These are phyloP conservation scores for Rutpela maculata DNA, from an alignment of 2,888 invertebrate genomes.

Conservation along the genomic window DNA sequence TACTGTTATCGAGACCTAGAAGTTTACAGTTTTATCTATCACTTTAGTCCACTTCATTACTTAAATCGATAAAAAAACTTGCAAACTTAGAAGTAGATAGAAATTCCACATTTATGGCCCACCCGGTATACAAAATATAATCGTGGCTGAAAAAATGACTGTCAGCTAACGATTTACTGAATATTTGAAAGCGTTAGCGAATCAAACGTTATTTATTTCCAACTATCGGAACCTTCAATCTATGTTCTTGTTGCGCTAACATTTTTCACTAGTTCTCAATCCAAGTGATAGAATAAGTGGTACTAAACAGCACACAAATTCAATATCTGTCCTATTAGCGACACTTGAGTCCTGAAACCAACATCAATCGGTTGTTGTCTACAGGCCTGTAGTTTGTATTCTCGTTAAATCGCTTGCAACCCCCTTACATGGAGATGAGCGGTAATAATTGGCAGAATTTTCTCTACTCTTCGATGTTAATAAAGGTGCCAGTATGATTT, in stretches of 20 bases:
- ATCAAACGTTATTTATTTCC: conserved; percentile 1
- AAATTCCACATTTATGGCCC: too few species aligned
- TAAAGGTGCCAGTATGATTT: conserved; percentile 40
- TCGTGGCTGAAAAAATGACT: background rate
- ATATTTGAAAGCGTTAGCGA: background rate
- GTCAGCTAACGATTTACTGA: background rate
- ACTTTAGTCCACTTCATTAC: too few species aligned
- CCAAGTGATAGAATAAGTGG: conserved; percentile 62
- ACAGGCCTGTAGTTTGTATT: conserved; percentile 55
- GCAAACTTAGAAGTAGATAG: too few species aligned
- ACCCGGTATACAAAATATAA: too few species aligned
- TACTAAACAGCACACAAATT: conserved; percentile 65
- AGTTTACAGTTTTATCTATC: too few species aligned
- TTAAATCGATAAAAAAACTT: too few species aligned
- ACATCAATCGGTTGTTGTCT: conserved; percentile 63
- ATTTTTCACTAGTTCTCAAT: conserved; percentile 46
- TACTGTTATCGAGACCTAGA: too few species aligned
- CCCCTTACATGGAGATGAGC: conserved; percentile 59
- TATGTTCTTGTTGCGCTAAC: conserved; percentile 37
- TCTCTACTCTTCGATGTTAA: conserved; percentile 14
- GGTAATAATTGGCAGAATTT: conserved; percentile 51
- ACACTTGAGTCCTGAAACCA: conserved; percentile 63
- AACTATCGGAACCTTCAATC: conserved; percentile 47
- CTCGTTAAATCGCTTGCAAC: conserved; percentile 57
- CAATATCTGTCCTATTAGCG: conserved; percentile 68